A percentile compares a stretch with the other conserved stretches of the same genome.
Evolutionary conservation across 1,140 invertebrate species (phyloP).

Genomic region (Berghia stephanieae): DNA sequence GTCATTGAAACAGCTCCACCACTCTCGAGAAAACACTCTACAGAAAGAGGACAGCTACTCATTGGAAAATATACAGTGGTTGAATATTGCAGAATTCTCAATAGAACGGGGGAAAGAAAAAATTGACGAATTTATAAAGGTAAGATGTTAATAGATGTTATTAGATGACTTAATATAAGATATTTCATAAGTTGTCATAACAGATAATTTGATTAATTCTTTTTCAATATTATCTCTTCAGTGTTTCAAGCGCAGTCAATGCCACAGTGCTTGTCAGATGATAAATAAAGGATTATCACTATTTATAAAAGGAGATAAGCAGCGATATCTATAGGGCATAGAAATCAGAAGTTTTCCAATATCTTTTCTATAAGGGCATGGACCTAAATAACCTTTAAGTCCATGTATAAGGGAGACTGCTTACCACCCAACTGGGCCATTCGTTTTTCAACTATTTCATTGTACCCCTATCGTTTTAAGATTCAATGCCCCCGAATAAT

Average conservation of each 20-base stretch:
- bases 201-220: background rate
- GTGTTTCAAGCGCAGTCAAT: background rate
- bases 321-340: too few species aligned
- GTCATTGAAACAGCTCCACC: conserved; percentile 43
- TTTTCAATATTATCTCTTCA: background rate
- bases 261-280: too few species aligned
- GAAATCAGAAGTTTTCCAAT: too few species aligned
- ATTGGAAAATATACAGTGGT: conserved; percentile 63
- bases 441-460: too few species aligned
- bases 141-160: conserved; percentile 26
- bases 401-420: background rate
- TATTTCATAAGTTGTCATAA: background rate
- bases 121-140: conserved; percentile 65
- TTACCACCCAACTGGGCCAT: background rate
- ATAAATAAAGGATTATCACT: background rate
- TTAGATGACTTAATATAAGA: background rate
- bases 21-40: conserved; percentile 48
- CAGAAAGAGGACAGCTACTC: conserved; percentile 56
- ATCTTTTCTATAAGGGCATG: too few species aligned
- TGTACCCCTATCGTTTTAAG: background rate
- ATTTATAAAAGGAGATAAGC: too few species aligned
- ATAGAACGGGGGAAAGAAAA: conserved; percentile 57
- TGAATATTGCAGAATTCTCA: conserved; percentile 61
- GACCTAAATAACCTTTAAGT: too few species aligned
- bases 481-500: background rate